Base-by-base conservation (phyloP, 2,888 invertebrate species). In the Chaetogeoica ovagalla region DNA sequence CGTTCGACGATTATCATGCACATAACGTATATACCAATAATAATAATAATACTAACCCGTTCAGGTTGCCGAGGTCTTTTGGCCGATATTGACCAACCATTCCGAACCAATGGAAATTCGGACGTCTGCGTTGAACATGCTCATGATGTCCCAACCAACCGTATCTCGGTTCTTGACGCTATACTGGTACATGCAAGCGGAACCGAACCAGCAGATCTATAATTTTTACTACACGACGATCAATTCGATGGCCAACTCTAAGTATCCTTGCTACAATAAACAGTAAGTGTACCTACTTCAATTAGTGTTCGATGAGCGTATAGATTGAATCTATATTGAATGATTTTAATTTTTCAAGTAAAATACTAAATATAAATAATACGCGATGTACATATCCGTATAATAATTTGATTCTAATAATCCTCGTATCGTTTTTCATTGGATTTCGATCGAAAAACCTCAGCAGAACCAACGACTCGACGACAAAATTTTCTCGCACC, bases 161-260 rank as follows among this genome's bases (percentile, higher is more conserved):
- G 89, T 91, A 9, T 90, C 90, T 0, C 89, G 92, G 71, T 88
- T 93, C 70, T 88, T 91, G 82, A 91, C 91, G 81, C 87, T 93
- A 4, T 91, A 91, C 84, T 90, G 91, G 85, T 91, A 90, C 83
- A 90, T 93, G 84, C 88, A 88, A 83, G 87, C 87, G 15, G 91
- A 91, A 82, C 88, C 88, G 0, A 89, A 89, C 84, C 88, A 88
- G 8, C 92, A 92, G 84, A 86, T 93, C 83, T 90, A 91, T 83
- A 89, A 92, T 83, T 93, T 90, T 85, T 93, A 91, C 88, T 91
- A 91, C 82, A 90, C 92, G 0, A 91, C 91, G 0, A 87, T 93
- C 48, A 90, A 90, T 82, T 92, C 91, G 76, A 87, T 92, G 84
- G 90, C 91, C 77, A 88, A 88, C 65, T 91, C 91, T 0, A 90